A percentile compares a stretch with the other conserved stretches of the same genome.
These are phyloP conservation scores for Papilio polytes DNA, from an alignment of 1,140 invertebrate genomes.

Conservation along the genomic window DNA sequence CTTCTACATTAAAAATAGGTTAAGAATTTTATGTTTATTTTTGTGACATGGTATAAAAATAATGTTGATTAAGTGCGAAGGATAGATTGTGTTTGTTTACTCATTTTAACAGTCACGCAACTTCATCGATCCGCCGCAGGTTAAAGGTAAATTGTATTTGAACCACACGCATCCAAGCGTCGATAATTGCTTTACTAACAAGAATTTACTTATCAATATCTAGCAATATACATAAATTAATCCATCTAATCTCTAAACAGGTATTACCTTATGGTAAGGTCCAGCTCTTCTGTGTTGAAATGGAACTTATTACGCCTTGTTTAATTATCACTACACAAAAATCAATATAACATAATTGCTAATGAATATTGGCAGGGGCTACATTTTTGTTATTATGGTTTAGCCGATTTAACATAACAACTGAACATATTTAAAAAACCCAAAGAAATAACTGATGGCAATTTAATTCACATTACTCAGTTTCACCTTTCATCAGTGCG, in stretches of 20 bases:
- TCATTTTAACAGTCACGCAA: constrained; percentile 13
- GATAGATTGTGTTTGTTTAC: not conserved
- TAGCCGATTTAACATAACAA: not conserved
- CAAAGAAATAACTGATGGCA: too few relatives aligned
- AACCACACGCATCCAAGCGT: constrained; percentile 21
- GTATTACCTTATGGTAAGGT: too few relatives aligned
- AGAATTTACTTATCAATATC: not conserved
- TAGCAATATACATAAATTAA: not conserved
- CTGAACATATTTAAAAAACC: too few relatives aligned
- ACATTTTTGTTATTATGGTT: not conserved
- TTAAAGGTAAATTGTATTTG: constrained; percentile 24
- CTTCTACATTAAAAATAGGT: not conserved
- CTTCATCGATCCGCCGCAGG: not conserved
- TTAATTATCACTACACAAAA: too few relatives aligned
- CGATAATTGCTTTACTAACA: constrained; percentile 20
- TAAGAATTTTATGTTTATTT: not conserved
- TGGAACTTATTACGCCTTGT: too few relatives aligned
- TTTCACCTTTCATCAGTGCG: not conserved
- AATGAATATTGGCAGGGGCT: not conserved
- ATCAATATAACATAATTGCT: not conserved
- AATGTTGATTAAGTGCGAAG: not conserved
- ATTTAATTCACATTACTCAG: not conserved
- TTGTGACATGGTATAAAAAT: not conserved
- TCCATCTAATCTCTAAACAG: too few relatives aligned
- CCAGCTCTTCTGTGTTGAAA: too few relatives aligned